Evolutionary conservation across 2,113 vertebrate species (phyloP), one percentile per base, ranked within the genome.

Genomic region (Gnathonemus longibarbis): DNA sequence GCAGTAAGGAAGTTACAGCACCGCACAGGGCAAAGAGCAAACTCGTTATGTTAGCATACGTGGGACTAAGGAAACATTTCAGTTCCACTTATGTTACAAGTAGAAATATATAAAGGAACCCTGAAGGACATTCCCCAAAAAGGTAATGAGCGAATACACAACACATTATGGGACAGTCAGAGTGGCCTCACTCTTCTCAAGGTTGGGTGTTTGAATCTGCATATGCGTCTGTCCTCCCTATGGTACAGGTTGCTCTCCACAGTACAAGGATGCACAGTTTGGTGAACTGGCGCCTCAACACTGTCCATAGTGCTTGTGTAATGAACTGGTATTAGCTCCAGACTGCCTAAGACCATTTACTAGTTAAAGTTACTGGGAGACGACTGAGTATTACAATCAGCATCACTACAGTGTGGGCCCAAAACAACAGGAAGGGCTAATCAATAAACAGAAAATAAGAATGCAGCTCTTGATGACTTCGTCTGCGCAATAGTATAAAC

Each of bases 1-100:
- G 45, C 83, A 48, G 83, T 85, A 10, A 27, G 83, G 83, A 85
- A 85, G 46, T 85, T 49, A 49, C 83, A 85, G 83, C 83, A 85
- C 45, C 39, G 24, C 46, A n/a, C 83, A 85, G 46, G 74, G 31
- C 74, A 80, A 80, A 80, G 74, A 80, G 74, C 74, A 80, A 80
- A 80, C 74, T 80, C 74, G 74, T 80, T 80, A 80, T 80, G 74
- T 42, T 80, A 77, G 70, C 35, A 80, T 80, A 8, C 35, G 35
- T 42, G 35, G 35, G 35, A 80, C 74, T 80, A 19, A 80, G 35
- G 74, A 80, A 80, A 80, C 62, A 70, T 31, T 70, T 70, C 62
- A 13, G 62, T 70, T 70, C n/a, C 62, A 70, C 74, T 80, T 80
- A 80, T 39, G 74, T 80, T 80, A 80, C 35, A 42, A 42, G 35